Percentiles rank a stretch among this genome's conserved stretches.
Evolutionary conservation across 2,888 invertebrate species (phyloP).

Genomic region (Prosapia bicincta): DNA sequence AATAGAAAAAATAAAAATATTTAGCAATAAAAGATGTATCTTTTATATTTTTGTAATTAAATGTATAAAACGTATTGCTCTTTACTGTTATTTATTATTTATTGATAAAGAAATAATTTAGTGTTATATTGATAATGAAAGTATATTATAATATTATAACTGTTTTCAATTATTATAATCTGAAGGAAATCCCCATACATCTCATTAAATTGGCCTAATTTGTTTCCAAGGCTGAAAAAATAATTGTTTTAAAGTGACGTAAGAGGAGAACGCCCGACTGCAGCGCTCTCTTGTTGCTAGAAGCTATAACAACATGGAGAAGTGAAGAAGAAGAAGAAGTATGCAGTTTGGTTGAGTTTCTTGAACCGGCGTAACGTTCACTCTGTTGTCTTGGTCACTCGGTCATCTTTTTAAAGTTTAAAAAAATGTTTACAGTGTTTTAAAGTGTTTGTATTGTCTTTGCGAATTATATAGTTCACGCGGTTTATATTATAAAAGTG

Average conservation of each 20-base stretch:
- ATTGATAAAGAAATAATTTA: too few relatives aligned
- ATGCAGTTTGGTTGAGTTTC: background rate
- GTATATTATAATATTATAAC: too few relatives aligned
- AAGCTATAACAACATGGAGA: background rate
- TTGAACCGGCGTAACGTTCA: background rate
- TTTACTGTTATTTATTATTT: too few relatives aligned
- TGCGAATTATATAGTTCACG: background rate
- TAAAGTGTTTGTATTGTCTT: background rate
- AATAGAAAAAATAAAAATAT: too few relatives aligned
- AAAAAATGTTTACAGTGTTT: background rate
- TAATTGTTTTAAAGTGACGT: background rate
- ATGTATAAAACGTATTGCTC: too few relatives aligned
- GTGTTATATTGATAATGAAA: too few relatives aligned
- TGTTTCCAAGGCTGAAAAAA: background rate
- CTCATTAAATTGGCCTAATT: background rate
- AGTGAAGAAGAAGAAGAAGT: background rate
- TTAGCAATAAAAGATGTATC: too few relatives aligned
- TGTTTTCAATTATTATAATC: background rate
- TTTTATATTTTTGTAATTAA: too few relatives aligned
- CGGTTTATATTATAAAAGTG: background rate
- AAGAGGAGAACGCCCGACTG: background rate
- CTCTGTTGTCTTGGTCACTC: background rate
- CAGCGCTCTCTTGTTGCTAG: background rate
- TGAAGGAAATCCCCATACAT: background rate
- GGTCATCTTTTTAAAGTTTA: background rate